A percentile compares a stretch with the other conserved stretches of the same genome.
These are phyloP conservation scores for Loriculus beryllinus DNA, from an alignment of 2,797 vertebrate genomes.

Conservation along the genomic window DNA sequence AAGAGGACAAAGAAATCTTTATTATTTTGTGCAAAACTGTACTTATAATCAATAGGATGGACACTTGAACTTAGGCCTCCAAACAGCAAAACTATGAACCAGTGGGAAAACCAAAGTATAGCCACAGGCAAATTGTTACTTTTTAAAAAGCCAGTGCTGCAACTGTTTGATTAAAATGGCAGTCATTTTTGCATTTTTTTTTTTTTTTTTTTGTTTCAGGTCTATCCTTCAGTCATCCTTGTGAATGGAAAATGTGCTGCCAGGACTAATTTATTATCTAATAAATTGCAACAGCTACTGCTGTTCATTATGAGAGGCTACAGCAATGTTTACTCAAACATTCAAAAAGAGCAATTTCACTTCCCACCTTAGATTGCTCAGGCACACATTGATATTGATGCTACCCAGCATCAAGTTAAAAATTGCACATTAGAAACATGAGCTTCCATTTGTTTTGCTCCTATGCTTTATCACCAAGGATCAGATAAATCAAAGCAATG, in stretches of 20 bases:
- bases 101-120: not conserved
- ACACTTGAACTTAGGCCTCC: not conserved
- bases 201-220: not conserved
- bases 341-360: not conserved
- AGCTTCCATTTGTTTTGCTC: not conserved
- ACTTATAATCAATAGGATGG: not conserved
- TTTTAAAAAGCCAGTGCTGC: not conserved
- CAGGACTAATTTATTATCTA: conserved; percentile 8
- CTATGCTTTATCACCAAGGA: not conserved
- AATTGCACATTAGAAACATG: not conserved
- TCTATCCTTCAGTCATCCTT: conserved; percentile 25
- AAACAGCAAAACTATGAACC: not conserved
- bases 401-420: not conserved
- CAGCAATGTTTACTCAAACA: not conserved
- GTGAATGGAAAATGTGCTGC: not conserved
- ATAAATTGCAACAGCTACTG: not conserved
- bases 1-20: not conserved
- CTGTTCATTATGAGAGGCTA: not conserved
- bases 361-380: not conserved
- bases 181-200: not conserved
- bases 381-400: not conserved
- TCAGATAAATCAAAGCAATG: not conserved
- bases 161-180: not conserved
- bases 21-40: not conserved
- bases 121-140: not conserved